These are phyloP conservation scores for Hoplias malabaricus DNA, from an alignment of 2,113 vertebrate species.

Conservation along the genomic window DNA sequence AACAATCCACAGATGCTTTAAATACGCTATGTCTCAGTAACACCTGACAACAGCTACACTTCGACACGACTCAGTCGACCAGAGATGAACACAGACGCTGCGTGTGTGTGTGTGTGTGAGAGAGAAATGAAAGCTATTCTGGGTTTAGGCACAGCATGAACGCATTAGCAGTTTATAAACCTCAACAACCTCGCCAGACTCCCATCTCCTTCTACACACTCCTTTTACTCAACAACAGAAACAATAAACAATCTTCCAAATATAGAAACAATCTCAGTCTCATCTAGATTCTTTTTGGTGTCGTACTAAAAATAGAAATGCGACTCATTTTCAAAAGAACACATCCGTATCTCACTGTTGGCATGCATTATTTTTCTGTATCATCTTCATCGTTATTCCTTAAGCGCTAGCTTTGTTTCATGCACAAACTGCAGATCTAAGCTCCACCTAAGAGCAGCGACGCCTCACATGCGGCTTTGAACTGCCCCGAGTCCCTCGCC, in stretches of 20 bases:
- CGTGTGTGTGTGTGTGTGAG: not conserved
- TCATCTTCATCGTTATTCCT: not conserved
- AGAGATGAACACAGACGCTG: conserved; percentile 45
- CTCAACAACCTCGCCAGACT: conserved; percentile 4
- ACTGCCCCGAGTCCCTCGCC: not conserved
- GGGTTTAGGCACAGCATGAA: conserved; percentile 57
- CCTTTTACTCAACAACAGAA: conserved; percentile 6
- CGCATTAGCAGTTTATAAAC: conserved; percentile 28
- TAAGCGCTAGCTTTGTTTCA: conserved; percentile 26
- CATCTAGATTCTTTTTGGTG: conserved; percentile 27
- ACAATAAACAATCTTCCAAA: conserved; percentile 34
- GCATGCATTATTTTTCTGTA: conserved; percentile 33
- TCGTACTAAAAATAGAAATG: conserved; percentile 41
- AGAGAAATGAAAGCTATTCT: conserved; percentile 45
- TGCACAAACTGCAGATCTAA: conserved; percentile 21
- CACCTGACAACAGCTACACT: conserved; percentile 32
- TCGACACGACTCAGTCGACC: conserved; percentile 37
- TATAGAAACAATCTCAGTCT: conserved; percentile 45
- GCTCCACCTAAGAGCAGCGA: conserved; percentile 1
- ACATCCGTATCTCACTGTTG: conserved; percentile 23
- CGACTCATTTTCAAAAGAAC: conserved; percentile 22
- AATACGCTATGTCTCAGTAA: conserved; percentile 36
- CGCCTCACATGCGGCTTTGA: conserved; percentile 16
- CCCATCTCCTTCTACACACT: not conserved
- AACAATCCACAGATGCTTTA: conserved; percentile 37